Evolutionary conservation across 2,113 vertebrate species (phyloP).

Genomic region (Mixornis gularis): DNA sequence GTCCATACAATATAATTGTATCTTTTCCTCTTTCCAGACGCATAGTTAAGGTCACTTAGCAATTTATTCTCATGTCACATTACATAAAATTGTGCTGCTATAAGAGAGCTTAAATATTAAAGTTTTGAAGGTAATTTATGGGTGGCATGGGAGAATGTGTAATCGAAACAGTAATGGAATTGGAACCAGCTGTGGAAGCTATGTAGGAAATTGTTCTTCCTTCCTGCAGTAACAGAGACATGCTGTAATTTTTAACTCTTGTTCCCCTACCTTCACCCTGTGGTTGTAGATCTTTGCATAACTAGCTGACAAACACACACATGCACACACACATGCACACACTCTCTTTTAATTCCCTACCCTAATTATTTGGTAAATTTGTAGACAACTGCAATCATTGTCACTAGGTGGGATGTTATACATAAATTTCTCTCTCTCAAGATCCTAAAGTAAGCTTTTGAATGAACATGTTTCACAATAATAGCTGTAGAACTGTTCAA

Average conservation of each 20-base stretch:
- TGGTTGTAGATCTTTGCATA: constrained; percentile 9
- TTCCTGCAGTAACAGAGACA: constrained; percentile 67
- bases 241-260: constrained; percentile 48
- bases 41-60: background rate
- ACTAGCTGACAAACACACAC: background rate
- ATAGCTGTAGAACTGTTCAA: background rate
- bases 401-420: background rate
- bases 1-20: background rate
- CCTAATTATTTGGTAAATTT: background rate
- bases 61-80: constrained; percentile 47
- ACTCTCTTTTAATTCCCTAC: background rate
- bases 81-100: constrained; percentile 47
- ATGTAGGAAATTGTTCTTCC: constrained; percentile 68
- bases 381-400: background rate
- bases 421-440: background rate
- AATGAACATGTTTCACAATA: background rate
- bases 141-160: constrained; percentile 64
- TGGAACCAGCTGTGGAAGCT: constrained; percentile 71
- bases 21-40: constrained; percentile 15
- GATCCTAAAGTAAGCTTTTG: background rate
- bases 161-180: constrained; percentile 67
- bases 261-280: background rate
- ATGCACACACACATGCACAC: too few species aligned
- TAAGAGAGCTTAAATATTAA: constrained; percentile 45
- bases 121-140: constrained; percentile 65